phyloP scores from a whole-genome alignment of 2,113 vertebrate species.

The Pogonocichla stellata region DNA sequence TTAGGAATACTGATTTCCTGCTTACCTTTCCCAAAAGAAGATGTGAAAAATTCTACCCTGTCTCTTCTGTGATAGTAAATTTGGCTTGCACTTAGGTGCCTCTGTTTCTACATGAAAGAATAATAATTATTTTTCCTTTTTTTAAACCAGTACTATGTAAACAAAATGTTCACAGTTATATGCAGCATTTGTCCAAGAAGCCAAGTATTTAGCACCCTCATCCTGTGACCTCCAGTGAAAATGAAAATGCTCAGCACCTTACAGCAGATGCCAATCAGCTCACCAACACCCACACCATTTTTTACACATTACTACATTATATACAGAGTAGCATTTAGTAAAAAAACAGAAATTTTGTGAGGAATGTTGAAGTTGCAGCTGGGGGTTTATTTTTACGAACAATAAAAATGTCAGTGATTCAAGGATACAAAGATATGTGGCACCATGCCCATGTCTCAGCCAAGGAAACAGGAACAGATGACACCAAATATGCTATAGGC shows the following conservation, averaged over 20 bases:
- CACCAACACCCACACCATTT: not conserved
- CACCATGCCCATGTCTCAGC: not conserved
- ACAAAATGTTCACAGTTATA: not conserved
- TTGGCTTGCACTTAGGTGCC: not conserved
- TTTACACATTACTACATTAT: not conserved
- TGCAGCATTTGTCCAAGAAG: not conserved
- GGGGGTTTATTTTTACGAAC: slow-evolving; percentile 16
- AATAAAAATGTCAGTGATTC: not conserved
- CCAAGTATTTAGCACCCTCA: not conserved
- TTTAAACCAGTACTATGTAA: not conserved
- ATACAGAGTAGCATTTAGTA: not conserved
- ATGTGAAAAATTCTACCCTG: not conserved
- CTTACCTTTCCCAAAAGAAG: not conserved
- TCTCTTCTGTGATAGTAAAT: not conserved
- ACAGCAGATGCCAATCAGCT: not conserved
- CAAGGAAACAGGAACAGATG: slow-evolving; percentile 48
- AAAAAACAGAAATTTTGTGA: not conserved
- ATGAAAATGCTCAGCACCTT: not conserved
- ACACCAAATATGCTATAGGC: slow-evolving; percentile 51
- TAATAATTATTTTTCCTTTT: not conserved
- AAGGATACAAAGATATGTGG: slow-evolving; percentile 21
- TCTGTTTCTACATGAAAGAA: not conserved
- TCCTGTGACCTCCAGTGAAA: not conserved
- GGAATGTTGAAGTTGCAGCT: not conserved
- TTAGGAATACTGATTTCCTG: not conserved